Percentiles rank a stretch among this genome's conserved stretches.
Evolutionary conservation across 2,888 invertebrate genomes (phyloP).

Genomic region (Protophormia terraenovae): DNA sequence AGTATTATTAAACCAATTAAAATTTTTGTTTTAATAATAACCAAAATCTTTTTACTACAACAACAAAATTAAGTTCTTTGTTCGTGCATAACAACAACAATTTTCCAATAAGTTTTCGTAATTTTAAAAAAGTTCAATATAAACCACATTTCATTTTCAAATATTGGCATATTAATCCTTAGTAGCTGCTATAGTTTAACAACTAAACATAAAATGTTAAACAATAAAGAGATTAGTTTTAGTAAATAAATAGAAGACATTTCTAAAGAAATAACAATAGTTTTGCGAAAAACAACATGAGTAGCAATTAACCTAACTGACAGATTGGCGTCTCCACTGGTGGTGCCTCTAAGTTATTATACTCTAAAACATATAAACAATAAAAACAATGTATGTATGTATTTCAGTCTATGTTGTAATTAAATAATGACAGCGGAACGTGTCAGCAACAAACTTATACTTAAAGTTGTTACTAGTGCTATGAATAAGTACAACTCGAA

Average conservation of each 20-base stretch:
- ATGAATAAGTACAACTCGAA: background rate
- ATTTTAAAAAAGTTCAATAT: background rate
- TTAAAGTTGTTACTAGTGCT: background rate
- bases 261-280: background rate
- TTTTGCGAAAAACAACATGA: constrained; percentile 32
- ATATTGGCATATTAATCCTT: background rate
- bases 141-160: background rate
- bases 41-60: too few relatives aligned
- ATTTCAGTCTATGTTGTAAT: constrained; percentile 55
- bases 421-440: constrained; percentile 65
- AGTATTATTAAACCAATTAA: too few relatives aligned
- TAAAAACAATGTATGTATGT: background rate
- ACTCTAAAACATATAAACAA: background rate
- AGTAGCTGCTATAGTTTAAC: background rate
- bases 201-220: background rate
- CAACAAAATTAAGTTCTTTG: too few relatives aligned
- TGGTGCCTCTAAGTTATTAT: background rate
- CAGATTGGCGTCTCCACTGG: constrained; percentile 39
- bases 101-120: too few relatives aligned
- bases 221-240: constrained; percentile 13
- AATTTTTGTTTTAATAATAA: too few relatives aligned
- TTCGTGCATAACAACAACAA: too few relatives aligned
- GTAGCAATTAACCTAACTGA: constrained; percentile 38
- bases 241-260: background rate
- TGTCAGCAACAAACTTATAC: constrained; percentile 27